phyloP scores from a whole-genome alignment of 2,797 vertebrate genomes.

The Artibeus lituratus region DNA sequence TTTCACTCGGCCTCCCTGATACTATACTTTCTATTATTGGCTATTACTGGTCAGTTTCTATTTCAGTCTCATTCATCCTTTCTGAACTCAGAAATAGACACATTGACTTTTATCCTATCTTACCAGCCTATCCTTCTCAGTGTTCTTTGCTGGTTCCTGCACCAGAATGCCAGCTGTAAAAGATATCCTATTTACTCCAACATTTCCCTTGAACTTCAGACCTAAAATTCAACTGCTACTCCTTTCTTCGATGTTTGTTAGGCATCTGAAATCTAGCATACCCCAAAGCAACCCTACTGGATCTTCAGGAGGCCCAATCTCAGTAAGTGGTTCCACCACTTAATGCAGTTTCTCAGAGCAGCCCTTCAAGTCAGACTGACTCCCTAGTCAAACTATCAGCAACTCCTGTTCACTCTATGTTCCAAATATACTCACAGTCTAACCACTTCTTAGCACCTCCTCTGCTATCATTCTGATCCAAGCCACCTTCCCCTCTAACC shows the following conservation, averaged over 20 bases:
- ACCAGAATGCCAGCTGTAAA: neutral
- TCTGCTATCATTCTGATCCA: neutral
- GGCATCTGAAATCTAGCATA: neutral
- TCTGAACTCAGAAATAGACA: neutral
- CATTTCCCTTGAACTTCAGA: neutral
- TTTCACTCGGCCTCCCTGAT: neutral
- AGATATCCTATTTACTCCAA: neutral
- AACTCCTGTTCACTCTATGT: neutral
- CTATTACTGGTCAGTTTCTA: neutral
- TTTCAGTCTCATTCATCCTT: neutral
- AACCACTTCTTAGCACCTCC: neutral
- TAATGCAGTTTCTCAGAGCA: neutral
- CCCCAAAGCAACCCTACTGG: neutral
- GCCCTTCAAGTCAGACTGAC: neutral
- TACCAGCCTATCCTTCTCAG: neutral
- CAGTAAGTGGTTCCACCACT: neutral
- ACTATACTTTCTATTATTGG: neutral
- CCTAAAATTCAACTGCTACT: neutral
- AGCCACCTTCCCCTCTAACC: neutral
- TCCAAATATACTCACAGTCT: neutral
- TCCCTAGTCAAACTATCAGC: neutral
- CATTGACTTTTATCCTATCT: neutral
- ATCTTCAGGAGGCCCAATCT: neutral
- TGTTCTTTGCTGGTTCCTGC: neutral
- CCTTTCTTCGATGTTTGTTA: neutral